Base-by-base conservation (phyloP, 2,113 vertebrate species). In the Triplophysa siluroides region DNA sequence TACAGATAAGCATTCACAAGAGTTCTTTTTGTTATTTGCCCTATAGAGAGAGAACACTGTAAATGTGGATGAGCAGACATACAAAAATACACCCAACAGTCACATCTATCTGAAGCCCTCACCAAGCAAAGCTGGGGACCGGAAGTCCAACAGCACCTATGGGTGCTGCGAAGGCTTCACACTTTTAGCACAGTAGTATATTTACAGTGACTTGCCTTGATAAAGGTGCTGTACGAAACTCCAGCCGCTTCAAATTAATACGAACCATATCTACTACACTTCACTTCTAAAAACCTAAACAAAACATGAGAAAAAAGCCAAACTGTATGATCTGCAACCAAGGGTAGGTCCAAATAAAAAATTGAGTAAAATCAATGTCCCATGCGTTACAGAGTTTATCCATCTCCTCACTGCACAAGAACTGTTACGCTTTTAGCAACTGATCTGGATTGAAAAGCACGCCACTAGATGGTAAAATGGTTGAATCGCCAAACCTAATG, bases 201-300 rank as follows among this genome's bases (percentile, higher is more conserved):
- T 92, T 94, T 93, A 96, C 95, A 95, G 93, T 94, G 96, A 98
- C 96, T 98, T 98, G 96, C 97, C 97, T 99, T 97, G 95, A 85
- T 88, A 90, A 96, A 94, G 82, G 82, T 84, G 82, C 78, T 78
- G 82, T 95, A 96, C 79, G 83, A 81, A 95, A 97, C 95, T 97
- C 96, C 96, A 96, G 95, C 95, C 94, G 96, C 96, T 96, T 98
- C 95, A 97, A 95, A 96, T 96, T 95, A 97, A 95, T 94, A 96
- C 93, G 93, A 96, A 97, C 93, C 95, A 95, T 95, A 97, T 97
- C 89, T 89, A 98, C 96, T 97, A 98, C 94, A 98, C 95, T 95
- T 97, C 95, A 98, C 94, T 95, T 97, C 95, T 96, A 98, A 96
- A 95, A 98, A 84, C 98, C 96, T 97, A 98, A 97, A 98, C 96